Evolutionary conservation across 35 echinoderm and acorn worm genomes (phyloP), one percentile per base, ranked within the genome.

Genomic region (Apostichopus japonicus): DNA sequence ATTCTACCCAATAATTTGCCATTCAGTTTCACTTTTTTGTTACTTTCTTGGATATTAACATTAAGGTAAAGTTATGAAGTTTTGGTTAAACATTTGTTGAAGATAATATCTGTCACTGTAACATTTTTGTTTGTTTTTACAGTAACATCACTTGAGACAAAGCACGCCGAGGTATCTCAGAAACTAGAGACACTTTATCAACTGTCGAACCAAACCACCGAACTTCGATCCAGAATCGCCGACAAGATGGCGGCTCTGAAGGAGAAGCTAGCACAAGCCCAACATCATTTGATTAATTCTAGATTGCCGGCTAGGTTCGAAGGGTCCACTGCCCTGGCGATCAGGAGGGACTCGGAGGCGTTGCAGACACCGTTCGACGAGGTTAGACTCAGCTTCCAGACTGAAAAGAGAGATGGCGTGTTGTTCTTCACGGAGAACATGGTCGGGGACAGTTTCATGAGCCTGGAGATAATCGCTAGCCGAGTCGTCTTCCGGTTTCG

Each of bases 391-490:
- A 86, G 95, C 21, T 91, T 99, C n/a, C 96, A 92, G 75, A 89
- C 95, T 8, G 97, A 96, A 5, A 59, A 91, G 56, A 56, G 91
- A 24, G 95, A 96, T 76, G 95, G 97, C 22, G 80, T 99, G 52
- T 25, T 96, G 56, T 99, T 99, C 55, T 95, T 95, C 82, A 87
- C 91, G 19, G 97, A 96, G 84, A 96, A 94, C 75, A 56, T 73
- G 27, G n/a, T 84, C 0, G 71, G 77, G 4, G 82, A 92, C 56
- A 81, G 91, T 7, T 92, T 95, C 76, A 92, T 96, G 87, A 93
- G 93, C 88, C 17, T 99, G 6, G 97, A 99, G 82, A 87, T 99
- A 33, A 92, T 99, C 14, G 92, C 91, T 1, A 94, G 95, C 24
- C 88, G 92, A 24, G 83, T 93, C 14, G 75, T 92, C 11, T 96